Evolutionary conservation across 2,888 invertebrate species (phyloP), one percentile per base, ranked within the genome.

Genomic region (Aromia moschata): DNA sequence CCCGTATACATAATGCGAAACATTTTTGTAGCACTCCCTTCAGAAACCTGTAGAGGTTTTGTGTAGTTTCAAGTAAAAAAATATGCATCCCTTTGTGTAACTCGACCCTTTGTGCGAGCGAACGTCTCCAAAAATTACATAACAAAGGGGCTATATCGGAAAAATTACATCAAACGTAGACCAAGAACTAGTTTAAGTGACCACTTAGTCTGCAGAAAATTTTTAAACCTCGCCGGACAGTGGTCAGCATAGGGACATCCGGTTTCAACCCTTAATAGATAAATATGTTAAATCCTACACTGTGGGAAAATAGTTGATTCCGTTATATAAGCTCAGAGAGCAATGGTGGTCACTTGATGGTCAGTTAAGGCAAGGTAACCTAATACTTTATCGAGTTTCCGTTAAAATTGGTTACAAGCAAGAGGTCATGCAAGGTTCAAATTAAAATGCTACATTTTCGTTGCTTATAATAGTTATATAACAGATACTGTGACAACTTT

Each of bases 171-270:
- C 65, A 67, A 70, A 69, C 69, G 58, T 60, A 66, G 54, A 68
- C 70, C 68, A 59, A 58, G 65, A 70, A 73, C 72, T 70, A 70
- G 73, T 74, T 70, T 67, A 67, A 68, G 65, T 70, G 70, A 72
- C 72, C 73, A 65, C 71, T 70, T 61, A 65, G 57, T 61, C 60
- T 45, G 30, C 56, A 46, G 54, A 60, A 54, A 57, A 51, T 55
- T 64, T 60, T 62, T 61, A 58, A 20, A 54, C 62, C 59, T 62
- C 55, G 62, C 55, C 63, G 67, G 56, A 64, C 66, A 67, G 53
- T 70, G 71, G 71, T 70, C 71, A 71, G 64, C 55, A 59, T 47
- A 57, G 62, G 60, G 60, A 64, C 57, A 67, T 69, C 69, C 67
- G 66, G 70, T 70, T 68, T 60, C 62, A 64, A 71, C 67, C 70